Conservation (phyloP, 2,797 vertebrate genomes). For the Prionace glauca region DNA sequence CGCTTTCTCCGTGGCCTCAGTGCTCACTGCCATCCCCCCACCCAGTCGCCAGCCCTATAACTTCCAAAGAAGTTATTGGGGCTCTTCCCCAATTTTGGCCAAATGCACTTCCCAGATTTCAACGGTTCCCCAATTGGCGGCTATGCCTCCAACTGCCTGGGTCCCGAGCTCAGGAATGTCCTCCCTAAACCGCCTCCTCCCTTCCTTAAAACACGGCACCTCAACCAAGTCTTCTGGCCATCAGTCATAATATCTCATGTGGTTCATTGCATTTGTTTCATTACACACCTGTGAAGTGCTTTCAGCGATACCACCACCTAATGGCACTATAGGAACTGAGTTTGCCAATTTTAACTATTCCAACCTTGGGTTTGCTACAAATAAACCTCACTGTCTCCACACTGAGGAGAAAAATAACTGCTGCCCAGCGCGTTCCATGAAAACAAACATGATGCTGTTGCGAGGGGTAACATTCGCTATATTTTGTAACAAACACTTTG, state of each 20-base stretch:
- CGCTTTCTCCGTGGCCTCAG: not conserved
- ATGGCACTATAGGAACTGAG: not conserved
- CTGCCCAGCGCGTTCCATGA: no score
- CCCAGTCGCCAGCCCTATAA: not conserved
- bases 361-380: not conserved
- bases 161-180: not conserved
- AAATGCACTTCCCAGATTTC: not conserved
- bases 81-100: not conserved
- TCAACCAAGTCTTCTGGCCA: not conserved
- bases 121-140: not conserved
- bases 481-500: not conserved
- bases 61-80: not conserved
- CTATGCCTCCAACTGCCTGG: no score
- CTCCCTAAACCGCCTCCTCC: not conserved
- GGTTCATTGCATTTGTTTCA: not conserved
- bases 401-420: not conserved
- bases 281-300: not conserved
- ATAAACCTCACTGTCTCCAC: not conserved
- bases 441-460: not conserved
- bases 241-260: not conserved
- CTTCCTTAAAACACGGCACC: no score
- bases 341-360: not conserved
- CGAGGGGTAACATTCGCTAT: not conserved
- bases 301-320: not conserved
- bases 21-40: not conserved